phyloP scores from a whole-genome alignment of 2,113 vertebrate species.

The Leucoraja erinaceus region DNA sequence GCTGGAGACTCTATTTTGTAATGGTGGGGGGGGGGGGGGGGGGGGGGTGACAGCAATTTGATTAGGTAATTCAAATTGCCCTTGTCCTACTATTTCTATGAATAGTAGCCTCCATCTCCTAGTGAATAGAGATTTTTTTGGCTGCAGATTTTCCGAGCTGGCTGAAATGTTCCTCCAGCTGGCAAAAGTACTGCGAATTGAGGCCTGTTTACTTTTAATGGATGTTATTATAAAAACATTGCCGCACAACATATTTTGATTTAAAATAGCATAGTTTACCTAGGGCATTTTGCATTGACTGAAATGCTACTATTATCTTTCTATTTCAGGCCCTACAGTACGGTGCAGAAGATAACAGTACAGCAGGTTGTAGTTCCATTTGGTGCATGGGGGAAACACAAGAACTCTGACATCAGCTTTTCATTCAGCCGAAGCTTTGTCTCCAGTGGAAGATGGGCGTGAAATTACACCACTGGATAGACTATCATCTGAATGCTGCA shows the following conservation, averaged over 20 bases:
- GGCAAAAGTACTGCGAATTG: neutral
- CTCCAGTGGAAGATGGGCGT: slow-evolving; percentile 90
- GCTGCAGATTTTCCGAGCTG: neutral
- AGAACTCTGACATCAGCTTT: slow-evolving; percentile 71
- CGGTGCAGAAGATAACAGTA: slow-evolving; percentile 90
- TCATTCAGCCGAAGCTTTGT: slow-evolving; percentile 92
- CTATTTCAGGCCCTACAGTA: slow-evolving; percentile 75
- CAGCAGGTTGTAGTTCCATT: slow-evolving; percentile 84
- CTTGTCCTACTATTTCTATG: neutral
- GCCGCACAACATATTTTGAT: neutral
- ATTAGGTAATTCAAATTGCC: neutral
- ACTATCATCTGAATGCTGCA: slow-evolving; percentile 42
- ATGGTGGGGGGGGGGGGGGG: no score
- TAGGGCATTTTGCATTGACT: neutral
- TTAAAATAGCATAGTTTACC: neutral
- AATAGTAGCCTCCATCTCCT: neutral
- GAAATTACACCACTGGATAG: slow-evolving; percentile 39
- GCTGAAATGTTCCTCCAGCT: no score
- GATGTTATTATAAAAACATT: neutral
- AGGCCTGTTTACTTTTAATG: neutral
- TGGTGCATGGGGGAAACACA: slow-evolving; percentile 91
- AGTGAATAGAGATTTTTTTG: neutral
- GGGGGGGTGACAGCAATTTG: neutral
- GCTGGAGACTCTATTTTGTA: neutral
- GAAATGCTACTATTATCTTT: neutral